Base-by-base conservation (phyloP, 2,888 invertebrate species). In the Oscheius sp. region DNA sequence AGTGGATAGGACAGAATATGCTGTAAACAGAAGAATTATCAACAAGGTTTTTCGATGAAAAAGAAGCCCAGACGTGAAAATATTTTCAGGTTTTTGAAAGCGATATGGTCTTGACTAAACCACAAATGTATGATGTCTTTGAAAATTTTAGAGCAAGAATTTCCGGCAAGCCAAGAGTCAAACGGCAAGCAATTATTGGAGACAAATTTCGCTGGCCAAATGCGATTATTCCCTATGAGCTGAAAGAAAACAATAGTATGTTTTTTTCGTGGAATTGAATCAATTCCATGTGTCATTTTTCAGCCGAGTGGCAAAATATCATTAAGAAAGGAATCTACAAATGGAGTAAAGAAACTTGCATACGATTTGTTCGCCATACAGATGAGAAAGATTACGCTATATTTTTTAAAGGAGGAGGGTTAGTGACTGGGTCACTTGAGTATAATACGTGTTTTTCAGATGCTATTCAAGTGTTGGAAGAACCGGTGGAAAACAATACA, bases 381-480 rank as follows among this genome's bases (percentile, higher is more conserved):
- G 23, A 25, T 45, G 72, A 80, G 45, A 75, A 73, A 29, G 80
- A 80, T 56, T 75, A 74, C 25, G 80, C 72, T 12, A 61, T 73
- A 18, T 80, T 76, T 56, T 78, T 80, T 66, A 59, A 73, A 71
- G 80, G 80, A 35, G 78, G 80, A 64, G 80, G 79, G 79, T 79
- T 16, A 43, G 21, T 35, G 27, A 52, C 35, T 41, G 64, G 52
- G 16, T 7, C 35, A 61, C n/a, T 7, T 6, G 61, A 43, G 16
- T 52, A 66, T 27, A 66, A 73, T 52, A 46, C 35, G 35, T 43
- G 21, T 64, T n/a, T 29, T 66, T 56, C 68, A 82, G 84, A 16
- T 84, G 84, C 52, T 84, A 84, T 61, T 84, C 83, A 6, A 83
- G 77, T 68, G 84, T 84, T 1, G 84, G 84, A n/a, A 69, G 81